phyloP scores from a whole-genome alignment of 2,797 vertebrate species.

The Meriones psammophilus region DNA sequence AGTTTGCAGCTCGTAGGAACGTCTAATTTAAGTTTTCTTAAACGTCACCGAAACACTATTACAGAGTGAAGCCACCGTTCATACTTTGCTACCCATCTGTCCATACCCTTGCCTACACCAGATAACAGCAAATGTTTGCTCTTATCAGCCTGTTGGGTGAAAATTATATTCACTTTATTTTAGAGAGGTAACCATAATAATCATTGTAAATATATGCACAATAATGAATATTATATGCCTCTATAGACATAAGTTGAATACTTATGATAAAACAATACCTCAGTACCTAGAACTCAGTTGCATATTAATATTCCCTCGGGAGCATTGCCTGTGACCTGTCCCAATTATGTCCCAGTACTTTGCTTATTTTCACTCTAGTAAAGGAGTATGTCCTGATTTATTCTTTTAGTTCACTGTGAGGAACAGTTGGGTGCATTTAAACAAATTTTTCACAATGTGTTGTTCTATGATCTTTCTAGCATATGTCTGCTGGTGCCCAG shows the following conservation, averaged over 20 bases:
- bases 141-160: constrained; percentile 30
- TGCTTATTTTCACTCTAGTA: constrained; percentile 8
- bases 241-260: constrained; percentile 12
- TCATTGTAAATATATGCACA: constrained; percentile 20
- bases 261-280: not conserved
- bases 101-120: not conserved
- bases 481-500: not conserved
- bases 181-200: constrained; percentile 19
- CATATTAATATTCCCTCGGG: not conserved
- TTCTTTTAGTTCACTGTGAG: not conserved
- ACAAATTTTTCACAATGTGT: not conserved
- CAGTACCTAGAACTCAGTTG: not conserved
- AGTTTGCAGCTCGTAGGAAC: not conserved
- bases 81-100: not conserved
- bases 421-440: not conserved
- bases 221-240: constrained; percentile 5
- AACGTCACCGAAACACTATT: not conserved
- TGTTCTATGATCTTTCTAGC: not conserved
- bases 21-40: not conserved
- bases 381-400: not conserved
- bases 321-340: not conserved
- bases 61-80: constrained; percentile 24
- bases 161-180: constrained; percentile 62
- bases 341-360: not conserved
- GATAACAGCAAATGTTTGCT: constrained; percentile 31